Evolutionary conservation across 2,113 vertebrate species (phyloP).

Genomic region (Solea senegalensis): DNA sequence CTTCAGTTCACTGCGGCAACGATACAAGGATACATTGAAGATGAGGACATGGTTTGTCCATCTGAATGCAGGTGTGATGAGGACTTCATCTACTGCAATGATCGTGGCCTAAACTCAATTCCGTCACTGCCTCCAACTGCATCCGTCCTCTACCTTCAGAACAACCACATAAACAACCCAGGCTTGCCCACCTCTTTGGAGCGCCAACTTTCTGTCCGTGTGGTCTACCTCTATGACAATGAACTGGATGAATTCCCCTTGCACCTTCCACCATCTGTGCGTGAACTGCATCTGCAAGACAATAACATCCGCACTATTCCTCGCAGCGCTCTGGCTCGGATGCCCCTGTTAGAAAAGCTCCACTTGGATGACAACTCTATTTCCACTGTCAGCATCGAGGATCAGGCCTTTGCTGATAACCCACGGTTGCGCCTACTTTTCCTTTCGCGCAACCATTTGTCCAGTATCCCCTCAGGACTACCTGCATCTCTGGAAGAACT

Average conservation of each 20-base stretch:
- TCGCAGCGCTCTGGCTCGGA: slow-evolving; percentile 85
- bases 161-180: slow-evolving; percentile 92
- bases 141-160: slow-evolving; percentile 94
- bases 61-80: slow-evolving; percentile 91
- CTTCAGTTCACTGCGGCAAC: slow-evolving; percentile 79
- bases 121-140: slow-evolving; percentile 88
- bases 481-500: slow-evolving; percentile 93
- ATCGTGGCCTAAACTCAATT: slow-evolving; percentile 90
- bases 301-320: slow-evolving; percentile 92
- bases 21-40: slow-evolving; percentile 71
- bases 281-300: slow-evolving; percentile 95
- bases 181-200: slow-evolving; percentile 88
- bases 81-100: slow-evolving; percentile 95
- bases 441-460: slow-evolving; percentile 93
- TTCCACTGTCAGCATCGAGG: slow-evolving; percentile 94
- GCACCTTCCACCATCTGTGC: slow-evolving; percentile 87
- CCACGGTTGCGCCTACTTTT: slow-evolving; percentile 87
- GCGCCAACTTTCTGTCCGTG: slow-evolving; percentile 82
- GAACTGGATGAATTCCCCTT: slow-evolving; percentile 90
- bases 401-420: slow-evolving; percentile 92
- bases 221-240: slow-evolving; percentile 95
- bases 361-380: slow-evolving; percentile 96
- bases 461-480: slow-evolving; percentile 92
- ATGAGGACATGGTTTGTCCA: slow-evolving; percentile 81
- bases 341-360: slow-evolving; percentile 90